Base-by-base conservation (phyloP, 2,113 vertebrate genomes). In the Talpa occidentalis region DNA sequence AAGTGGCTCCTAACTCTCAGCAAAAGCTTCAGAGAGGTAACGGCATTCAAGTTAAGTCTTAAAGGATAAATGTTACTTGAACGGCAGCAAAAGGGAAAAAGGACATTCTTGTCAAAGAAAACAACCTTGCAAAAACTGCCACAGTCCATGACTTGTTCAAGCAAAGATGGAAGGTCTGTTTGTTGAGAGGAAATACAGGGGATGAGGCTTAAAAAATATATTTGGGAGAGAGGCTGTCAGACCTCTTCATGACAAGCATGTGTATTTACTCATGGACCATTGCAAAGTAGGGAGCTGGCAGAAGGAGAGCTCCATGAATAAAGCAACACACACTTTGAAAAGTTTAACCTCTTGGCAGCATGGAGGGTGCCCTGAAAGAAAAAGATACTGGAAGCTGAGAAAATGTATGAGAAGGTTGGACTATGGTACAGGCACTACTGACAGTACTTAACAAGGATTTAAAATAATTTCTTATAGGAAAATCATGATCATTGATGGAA, bases 21-120 rank as follows among this genome's bases (percentile, higher is more conserved):
- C 40, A 82, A 93, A 86, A 44, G 69, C 74, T 40, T 66, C 87
- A 54, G 21, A 26, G 60, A 56, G 49, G 40, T 37, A 9, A 73
- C 82, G 73, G 73, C 67, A n/a, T 88, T 74, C 85, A 37, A 88
- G 40, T 60, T 47, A 64, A 70, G 28, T 94, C 69, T 72, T 91
- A 85, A 83, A 82, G 32, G 49, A 49, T 64, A 62, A 49, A 44
- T 73, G 24, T 88, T 62, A 52, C 44, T 69, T 79, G 90, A 59
- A 70, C 76, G 54, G 64, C 62, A 89, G 24, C 10, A 28, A 56
- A 80, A 26, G 21, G n/a, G 30, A 17, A 64, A 37, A n/a, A n/a
- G 26, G 26, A 60, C 66, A 60, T 88, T 91, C n/a, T 64, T 82
- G 49, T 81, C 21, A 56, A 76, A 93, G 74, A 59, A 85, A 95